phyloP scores from a whole-genome alignment of 2,797 vertebrate genomes.

The Enteromius treurensis region DNA sequence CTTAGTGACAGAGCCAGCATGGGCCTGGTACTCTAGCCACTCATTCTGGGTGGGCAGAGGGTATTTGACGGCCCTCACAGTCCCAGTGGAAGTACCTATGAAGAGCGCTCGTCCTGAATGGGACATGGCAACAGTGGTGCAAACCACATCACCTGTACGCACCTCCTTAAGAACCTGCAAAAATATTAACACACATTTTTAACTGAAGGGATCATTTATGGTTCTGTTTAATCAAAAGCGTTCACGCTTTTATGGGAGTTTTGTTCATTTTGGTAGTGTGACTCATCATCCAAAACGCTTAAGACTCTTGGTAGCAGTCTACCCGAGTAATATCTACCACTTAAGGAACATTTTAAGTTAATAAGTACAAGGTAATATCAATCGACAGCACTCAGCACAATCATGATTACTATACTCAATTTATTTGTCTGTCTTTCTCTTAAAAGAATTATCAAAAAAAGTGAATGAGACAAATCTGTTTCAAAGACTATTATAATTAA shows the following conservation, averaged over 20 bases:
- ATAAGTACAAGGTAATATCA: too few relatives aligned
- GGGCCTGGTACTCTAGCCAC: conserved; percentile 88
- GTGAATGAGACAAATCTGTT: too few relatives aligned
- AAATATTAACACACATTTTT: background rate
- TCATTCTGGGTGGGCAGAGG: conserved; percentile 84
- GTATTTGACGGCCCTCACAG: conserved; percentile 87
- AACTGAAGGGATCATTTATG: background rate
- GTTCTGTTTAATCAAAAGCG: background rate
- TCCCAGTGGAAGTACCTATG: conserved; percentile 85
- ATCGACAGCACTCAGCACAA: too few relatives aligned
- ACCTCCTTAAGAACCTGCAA: conserved; percentile 85
- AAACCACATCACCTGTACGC: conserved; percentile 76
- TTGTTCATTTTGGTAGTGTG: too few relatives aligned
- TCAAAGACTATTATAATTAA: too few relatives aligned
- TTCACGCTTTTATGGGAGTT: background rate
- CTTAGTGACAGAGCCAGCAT: conserved; percentile 87
- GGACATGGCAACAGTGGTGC: conserved; percentile 84
- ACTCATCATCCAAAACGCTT: too few relatives aligned
- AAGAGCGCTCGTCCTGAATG: conserved; percentile 86
- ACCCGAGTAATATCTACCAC: too few relatives aligned
- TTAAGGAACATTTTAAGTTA: too few relatives aligned
- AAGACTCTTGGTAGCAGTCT: too few relatives aligned
- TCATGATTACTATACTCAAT: too few relatives aligned
- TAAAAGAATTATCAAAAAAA: too few relatives aligned
- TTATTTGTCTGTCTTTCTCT: too few relatives aligned